These are phyloP conservation scores for Haemorhous mexicanus DNA, from an alignment of 2,113 vertebrate species.

Conservation along the genomic window DNA sequence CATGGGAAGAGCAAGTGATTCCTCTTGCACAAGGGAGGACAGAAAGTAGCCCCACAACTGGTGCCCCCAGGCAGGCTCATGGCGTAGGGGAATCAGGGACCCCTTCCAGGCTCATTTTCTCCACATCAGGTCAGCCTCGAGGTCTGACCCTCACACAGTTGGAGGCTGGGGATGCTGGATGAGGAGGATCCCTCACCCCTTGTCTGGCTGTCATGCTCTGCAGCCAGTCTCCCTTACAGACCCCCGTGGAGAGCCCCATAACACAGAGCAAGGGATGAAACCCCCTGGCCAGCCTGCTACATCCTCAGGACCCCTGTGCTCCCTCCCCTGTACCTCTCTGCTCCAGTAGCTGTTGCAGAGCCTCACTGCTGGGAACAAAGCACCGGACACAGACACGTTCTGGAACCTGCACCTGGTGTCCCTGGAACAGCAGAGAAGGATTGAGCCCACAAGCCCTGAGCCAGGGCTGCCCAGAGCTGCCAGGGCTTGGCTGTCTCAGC, in stretches of 20 bases:
- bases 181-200: background rate
- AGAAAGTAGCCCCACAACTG: background rate
- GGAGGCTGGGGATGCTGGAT: background rate
- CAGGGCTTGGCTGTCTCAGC: background rate
- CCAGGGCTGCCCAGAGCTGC: background rate
- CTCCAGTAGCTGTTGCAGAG: conserved; percentile 96
- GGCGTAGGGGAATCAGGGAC: accelerated
- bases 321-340: conserved; percentile 75
- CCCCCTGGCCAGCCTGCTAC: background rate
- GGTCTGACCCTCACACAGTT: background rate
- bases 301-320: accelerated
- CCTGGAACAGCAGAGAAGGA: conserved; percentile 64
- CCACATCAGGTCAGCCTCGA: background rate
- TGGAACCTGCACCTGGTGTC: conserved; percentile 78
- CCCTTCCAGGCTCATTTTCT: background rate
- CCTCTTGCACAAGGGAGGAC: background rate
- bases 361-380: conserved; percentile 73
- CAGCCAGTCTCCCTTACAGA: background rate
- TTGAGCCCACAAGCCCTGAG: background rate
- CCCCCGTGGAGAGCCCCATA: background rate
- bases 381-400: background rate
- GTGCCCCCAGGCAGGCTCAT: background rate
- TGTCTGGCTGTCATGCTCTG: background rate
- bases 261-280: background rate
- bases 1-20: background rate